A percentile compares a stretch with the other conserved stretches of the same genome.
phyloP scores from a whole-genome alignment of 2,888 invertebrate genomes.

The Cataglyphis cursor region DNA sequence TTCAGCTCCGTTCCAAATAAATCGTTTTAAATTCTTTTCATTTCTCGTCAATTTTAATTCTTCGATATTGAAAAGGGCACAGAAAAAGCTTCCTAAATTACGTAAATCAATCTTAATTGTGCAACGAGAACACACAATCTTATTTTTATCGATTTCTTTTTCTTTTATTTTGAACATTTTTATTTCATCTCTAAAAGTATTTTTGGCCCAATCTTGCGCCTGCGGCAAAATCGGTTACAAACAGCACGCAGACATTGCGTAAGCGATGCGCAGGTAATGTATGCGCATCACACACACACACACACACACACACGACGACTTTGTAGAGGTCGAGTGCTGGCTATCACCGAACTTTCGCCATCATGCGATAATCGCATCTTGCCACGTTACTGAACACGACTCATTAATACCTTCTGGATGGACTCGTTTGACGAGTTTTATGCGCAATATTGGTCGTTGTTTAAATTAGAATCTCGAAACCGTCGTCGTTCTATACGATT shows the following conservation, averaged over 20 bases:
- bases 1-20: background rate
- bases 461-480: background rate
- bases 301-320: background rate
- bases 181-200: background rate
- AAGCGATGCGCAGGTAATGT: conserved; percentile 63
- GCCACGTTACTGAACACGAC: conserved; percentile 6
- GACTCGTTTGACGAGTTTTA: conserved; percentile 31
- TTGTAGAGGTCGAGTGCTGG: conserved; percentile 67
- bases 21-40: too few relatives aligned
- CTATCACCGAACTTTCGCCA: conserved; percentile 72
- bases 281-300: conserved; percentile 30
- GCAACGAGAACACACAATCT: background rate
- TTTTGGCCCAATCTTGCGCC: background rate
- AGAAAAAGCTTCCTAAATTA: background rate
- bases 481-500: background rate
- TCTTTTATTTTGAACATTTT: background rate
- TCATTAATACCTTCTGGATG: conserved; percentile 15
- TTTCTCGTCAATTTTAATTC: background rate
- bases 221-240: conserved; percentile 24
- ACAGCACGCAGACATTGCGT: conserved; percentile 46
- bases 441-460: background rate
- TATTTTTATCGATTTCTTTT: background rate
- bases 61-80: background rate
- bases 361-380: conserved; percentile 35
- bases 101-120: background rate